Evolutionary conservation across 2,888 invertebrate genomes (phyloP), one percentile per base, ranked within the genome.

Genomic region (Oxytorus armatus): DNA sequence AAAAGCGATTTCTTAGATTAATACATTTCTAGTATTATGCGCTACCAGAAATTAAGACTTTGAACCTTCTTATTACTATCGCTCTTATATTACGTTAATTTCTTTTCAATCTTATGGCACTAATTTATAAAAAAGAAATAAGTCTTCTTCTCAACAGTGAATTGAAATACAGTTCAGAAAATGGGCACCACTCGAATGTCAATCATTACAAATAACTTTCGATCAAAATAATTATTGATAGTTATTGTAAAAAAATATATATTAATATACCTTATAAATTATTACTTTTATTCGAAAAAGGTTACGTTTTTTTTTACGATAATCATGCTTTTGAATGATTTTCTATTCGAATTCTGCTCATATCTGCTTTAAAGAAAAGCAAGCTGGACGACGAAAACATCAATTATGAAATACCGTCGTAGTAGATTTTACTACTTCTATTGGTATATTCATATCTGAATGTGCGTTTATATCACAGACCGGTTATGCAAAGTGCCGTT

Each of bases 401-500:
- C 29, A 3, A 11, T 21, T 2, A 8, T 16, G 11, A 65, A 18
- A 47, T 18, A 29, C n/a, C n/a, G n/a, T n/a, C n/a, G 29, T 57
- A 68, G 47, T 33, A 57, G 57, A 53, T 14, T 25, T 14, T 69
- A 29, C 18, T 16, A 18, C 5, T 18, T 25, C 16, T 10, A 42
- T 16, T n/a, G 10, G 14, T 47, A 16, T 33, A 42, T 68, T 53
- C 16, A 44, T 61, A n/a, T 73, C 18, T 23, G 44, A 51, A 51
- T 42, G 51, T 44, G 51, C 77, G 33, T 51, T 29, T 25, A 16
- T 66, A 77, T 77, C 77, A 73, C 77, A 77, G 77, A 21, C 47
- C 66, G 66, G 61, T 78, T 78, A 39, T 65, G 63, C 47, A 39
- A 47, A 70, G 53, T 77, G 63, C 63, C 42, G 29, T 59, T 70